Base-by-base conservation (phyloP, 92 coral and sea anemone species). In the Muricea muricata region DNA sequence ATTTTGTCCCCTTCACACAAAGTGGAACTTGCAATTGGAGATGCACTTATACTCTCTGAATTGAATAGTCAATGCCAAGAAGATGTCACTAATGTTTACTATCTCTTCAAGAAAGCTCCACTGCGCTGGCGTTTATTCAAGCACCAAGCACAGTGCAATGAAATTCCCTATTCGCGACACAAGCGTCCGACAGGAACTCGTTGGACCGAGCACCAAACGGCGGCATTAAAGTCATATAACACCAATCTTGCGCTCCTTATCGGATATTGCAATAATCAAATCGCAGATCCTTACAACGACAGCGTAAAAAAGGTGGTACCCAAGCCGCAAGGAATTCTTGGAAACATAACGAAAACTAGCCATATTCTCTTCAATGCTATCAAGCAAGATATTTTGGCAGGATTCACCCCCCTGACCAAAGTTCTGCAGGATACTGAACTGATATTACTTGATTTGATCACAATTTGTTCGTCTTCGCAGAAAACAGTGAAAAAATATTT, bases 201-300 rank as follows among this genome's bases (percentile, higher is more conserved):
- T 42, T 42, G 50, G 50, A 42, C 25, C 42, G 75, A 72, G 78
- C 78, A 72, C 41, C 76, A 40, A 15, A 39, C 30, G 3, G 79
- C 57, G 11, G 57, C 79, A 17, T 42, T 73, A 40, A 34, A 42
- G 42, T 73, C 79, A 32, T 39, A 73, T 39, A 35, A 42, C 24
- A 37, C 42, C 21, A 73, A 73, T 61, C 17, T 73, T 9, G 60
- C 79, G 25, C 10, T 73, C 1, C 77, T 71, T 71, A 45, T 73
- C 25, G 79, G 79, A 61, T 73, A 42, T 46, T 73, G 79, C 61
- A 61, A 73, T 39, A 58, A 73, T 58, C 79, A 73, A 46, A 73
- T 73, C 3, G 24, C 20, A 45, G 60, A 32, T 42, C 79, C 60
- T 29, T 39, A 73, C 39, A 73, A 73, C 26, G 60, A 33, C 6